Conservation (phyloP, 2,888 invertebrate genomes). For the Apoda limacodes region DNA sequence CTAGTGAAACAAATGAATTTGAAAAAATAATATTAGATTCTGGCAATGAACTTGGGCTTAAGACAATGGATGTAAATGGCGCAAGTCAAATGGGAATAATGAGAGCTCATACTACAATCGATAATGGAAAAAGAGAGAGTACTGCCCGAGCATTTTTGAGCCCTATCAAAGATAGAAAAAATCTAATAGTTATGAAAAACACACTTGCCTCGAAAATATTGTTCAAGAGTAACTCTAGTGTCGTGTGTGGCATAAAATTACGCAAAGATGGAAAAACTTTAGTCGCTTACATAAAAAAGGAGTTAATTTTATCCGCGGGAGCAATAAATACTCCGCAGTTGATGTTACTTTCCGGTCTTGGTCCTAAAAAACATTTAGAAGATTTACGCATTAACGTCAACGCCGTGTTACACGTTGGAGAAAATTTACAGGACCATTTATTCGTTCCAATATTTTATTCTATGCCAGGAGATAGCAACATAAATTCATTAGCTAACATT, state of each 20-base stretch:
- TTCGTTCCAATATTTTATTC: slow-evolving; percentile 35
- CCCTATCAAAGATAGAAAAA: slow-evolving; percentile 39
- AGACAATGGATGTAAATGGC: slow-evolving; percentile 46
- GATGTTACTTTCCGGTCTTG: slow-evolving; percentile 63
- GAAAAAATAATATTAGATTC: slow-evolving; percentile 40
- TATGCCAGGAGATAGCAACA: slow-evolving; percentile 27
- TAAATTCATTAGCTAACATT: slow-evolving; percentile 29
- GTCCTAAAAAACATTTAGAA: slow-evolving; percentile 48
- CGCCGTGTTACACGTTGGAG: slow-evolving; percentile 58
- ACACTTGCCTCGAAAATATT: slow-evolving; percentile 64
- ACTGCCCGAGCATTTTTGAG: slow-evolving; percentile 66
- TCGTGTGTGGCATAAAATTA: slow-evolving; percentile 48
- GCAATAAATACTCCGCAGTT: slow-evolving; percentile 63
- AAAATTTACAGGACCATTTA: slow-evolving; percentile 64
- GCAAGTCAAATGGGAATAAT: slow-evolving; percentile 57
- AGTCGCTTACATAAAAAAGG: slow-evolving; percentile 44
- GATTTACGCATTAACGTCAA: slow-evolving; percentile 42
- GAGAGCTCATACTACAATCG: slow-evolving; percentile 47
- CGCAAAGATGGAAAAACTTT: slow-evolving; percentile 40
- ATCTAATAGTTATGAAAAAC: slow-evolving; percentile 58
- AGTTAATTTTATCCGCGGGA: slow-evolving; percentile 62
- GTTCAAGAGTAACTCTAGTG: slow-evolving; percentile 53
- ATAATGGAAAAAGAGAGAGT: slow-evolving; percentile 55
- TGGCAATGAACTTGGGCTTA: slow-evolving; percentile 50
- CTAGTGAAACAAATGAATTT: slow-evolving; percentile 21